Evolutionary conservation across 2,797 vertebrate species (phyloP).

Genomic region (Enteromius afrohamiltoni): DNA sequence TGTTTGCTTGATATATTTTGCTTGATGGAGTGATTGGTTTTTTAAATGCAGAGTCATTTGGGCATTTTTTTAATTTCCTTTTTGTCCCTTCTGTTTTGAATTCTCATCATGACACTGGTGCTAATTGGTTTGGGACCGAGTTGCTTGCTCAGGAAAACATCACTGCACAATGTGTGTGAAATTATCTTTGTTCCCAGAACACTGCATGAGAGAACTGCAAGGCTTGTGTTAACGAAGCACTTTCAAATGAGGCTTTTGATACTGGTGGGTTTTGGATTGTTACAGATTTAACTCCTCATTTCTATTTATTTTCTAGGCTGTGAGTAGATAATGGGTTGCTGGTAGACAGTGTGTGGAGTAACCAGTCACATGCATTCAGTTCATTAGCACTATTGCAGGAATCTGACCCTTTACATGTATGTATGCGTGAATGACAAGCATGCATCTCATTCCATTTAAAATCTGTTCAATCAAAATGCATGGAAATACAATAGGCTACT

Average conservation of each 20-base stretch:
- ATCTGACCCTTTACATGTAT: too few species aligned
- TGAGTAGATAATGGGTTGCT: not conserved
- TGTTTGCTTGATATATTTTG: not conserved
- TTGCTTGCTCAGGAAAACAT: constrained; percentile 3
- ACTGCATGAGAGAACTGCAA: not conserved
- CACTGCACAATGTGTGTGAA: not conserved
- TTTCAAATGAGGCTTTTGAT: not conserved
- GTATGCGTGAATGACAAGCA: too few species aligned
- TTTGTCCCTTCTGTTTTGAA: not conserved
- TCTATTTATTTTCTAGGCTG: too few species aligned
- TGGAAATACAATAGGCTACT: too few species aligned
- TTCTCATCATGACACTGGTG: constrained; percentile 1
- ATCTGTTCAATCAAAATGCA: too few species aligned
- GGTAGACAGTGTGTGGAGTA: not conserved
- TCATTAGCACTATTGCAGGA: too few species aligned
- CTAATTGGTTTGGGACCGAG: constrained; percentile 12
- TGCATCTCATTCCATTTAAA: too few species aligned
- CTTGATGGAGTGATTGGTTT: not conserved
- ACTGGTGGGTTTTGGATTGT: not conserved
- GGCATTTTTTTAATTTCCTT: not conserved
- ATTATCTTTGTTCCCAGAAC: not conserved
- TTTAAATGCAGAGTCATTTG: not conserved
- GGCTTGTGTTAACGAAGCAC: not conserved
- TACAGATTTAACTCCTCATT: not conserved
- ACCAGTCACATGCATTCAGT: too few species aligned